These are phyloP conservation scores for Caenorhabditis sp. DNA, from an alignment of 2,888 invertebrate genomes.

Conservation along the genomic window DNA sequence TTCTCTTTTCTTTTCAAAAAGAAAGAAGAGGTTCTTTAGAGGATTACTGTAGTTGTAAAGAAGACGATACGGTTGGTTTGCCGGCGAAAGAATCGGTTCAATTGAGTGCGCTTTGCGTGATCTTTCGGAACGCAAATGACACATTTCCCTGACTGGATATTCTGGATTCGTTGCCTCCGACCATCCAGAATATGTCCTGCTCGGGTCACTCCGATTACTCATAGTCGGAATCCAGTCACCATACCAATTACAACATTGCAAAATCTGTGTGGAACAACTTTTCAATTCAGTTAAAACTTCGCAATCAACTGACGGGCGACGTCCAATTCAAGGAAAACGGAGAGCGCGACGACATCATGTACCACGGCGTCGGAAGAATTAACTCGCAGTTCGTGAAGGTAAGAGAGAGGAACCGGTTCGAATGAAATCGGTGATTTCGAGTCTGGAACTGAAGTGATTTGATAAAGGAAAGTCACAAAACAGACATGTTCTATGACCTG, in stretches of 20 bases:
- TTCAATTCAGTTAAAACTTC: slow-evolving; percentile 61
- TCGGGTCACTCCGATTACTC: no score
- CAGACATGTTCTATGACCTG: slow-evolving; percentile 22
- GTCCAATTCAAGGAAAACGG: slow-evolving; percentile 62
- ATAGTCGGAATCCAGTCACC: no score
- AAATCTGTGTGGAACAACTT: no score
- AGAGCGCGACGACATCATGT: slow-evolving; percentile 63
- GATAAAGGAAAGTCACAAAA: slow-evolving; percentile 19
- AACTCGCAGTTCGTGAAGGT: slow-evolving; percentile 68
- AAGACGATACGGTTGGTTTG: slow-evolving; percentile 15
- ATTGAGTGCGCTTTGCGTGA: slow-evolving; percentile 26
- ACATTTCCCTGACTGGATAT: slow-evolving; percentile 21
- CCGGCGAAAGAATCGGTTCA: slow-evolving; percentile 2
- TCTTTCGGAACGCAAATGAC: slow-evolving; percentile 35
- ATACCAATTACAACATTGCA: no score
- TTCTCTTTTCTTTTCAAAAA: slow-evolving; percentile 12
- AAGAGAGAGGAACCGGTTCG: slow-evolving; percentile 14
- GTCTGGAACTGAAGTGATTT: slow-evolving; percentile 38
- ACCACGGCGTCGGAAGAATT: slow-evolving; percentile 65
- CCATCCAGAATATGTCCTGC: no score
- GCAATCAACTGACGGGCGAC: slow-evolving; percentile 67
- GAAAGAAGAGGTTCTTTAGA: slow-evolving; percentile 15
- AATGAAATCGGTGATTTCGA: slow-evolving; percentile 21
- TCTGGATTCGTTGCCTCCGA: no score
- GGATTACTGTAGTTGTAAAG: slow-evolving; percentile 42